Evolutionary conservation across 2,113 vertebrate species (phyloP), one percentile per base, ranked within the genome.

Genomic region (Lynx canadensis): DNA sequence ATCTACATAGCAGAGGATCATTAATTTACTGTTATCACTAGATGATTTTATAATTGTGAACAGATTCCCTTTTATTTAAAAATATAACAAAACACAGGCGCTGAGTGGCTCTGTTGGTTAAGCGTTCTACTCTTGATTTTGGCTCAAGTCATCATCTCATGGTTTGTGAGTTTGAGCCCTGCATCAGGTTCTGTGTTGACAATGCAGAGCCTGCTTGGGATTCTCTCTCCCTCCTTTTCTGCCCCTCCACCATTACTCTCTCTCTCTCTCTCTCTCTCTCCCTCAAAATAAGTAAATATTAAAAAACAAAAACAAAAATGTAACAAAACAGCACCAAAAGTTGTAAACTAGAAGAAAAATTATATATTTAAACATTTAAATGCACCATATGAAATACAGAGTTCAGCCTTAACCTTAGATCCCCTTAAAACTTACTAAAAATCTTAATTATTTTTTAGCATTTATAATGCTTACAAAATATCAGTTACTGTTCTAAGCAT

Each of bases 21-120:
- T 88, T 95, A 76, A 78, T 89, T 95, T 84, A 76, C 16, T 71
- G 31, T 50, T 66, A 12, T 60, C 90, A 90, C 33, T 66, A 57
- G 31, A 94, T 85, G 80, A 91, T 92, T 97, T 95, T 91, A 38
- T 50, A 98, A 92, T 48, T 78, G 9, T 86, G 16, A 79, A 95
- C 92, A 74, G n/a, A 68, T 11, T 65, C 45, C n/a, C 63, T 86
- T 4, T 94, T 96, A 91, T 78, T 93, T 86, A 66, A 95, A 96
- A 95, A 90, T 27, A 86, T 76, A 76, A 63, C 27, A 27, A 65
- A 65, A 65, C 63, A 60, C 7, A 60, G 57, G 57, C 8, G 7
- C 57, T 23, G 7, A 23, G 57, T 60, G 21, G 21, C 19, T 60
- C 18, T 23, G 7, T 60, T 21, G 7, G 21, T 23, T 60, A 60